These are phyloP conservation scores for Drosophila watanabei DNA, from an alignment of 1,140 invertebrate species.

Conservation along the genomic window DNA sequence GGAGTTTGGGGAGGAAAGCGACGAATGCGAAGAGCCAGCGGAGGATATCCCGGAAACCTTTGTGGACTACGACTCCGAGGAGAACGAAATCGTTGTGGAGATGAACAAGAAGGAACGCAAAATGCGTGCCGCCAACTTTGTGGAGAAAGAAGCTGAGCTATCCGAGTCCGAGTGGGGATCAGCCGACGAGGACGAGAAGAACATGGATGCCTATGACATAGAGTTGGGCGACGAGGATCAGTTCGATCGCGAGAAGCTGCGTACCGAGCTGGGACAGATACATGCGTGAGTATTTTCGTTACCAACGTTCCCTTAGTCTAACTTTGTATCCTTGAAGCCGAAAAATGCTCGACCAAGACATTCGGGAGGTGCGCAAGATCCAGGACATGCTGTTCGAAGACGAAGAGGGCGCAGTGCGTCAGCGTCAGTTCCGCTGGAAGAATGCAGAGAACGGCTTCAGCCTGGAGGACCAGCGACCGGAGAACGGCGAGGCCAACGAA, in stretches of 20 bases:
- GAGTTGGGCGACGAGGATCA: conserved; percentile 91
- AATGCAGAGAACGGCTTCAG: conserved; percentile 88
- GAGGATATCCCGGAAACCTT: conserved; percentile 86
- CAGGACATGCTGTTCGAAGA: conserved; percentile 93
- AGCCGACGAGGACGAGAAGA: conserved; percentile 91
- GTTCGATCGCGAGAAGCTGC: conserved; percentile 89
- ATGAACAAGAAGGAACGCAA: conserved; percentile 86
- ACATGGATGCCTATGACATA: conserved; percentile 89
- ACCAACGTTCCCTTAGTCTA: background rate
- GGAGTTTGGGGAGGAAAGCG: conserved; percentile 61
- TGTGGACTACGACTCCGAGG: conserved; percentile 90
- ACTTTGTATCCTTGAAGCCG: conserved; percentile 86
- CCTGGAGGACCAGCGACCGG: conserved; percentile 76
- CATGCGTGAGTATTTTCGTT: conserved; percentile 87
- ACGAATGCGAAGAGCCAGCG: conserved; percentile 68
- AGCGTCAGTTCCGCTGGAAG: conserved; percentile 92
- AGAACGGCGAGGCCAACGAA: conserved; percentile 86
- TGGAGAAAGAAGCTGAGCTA: conserved; percentile 94
- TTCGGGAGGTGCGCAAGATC: conserved; percentile 90
- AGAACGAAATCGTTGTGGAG: conserved; percentile 88
- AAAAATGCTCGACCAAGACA: conserved; percentile 91
- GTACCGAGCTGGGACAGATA: conserved; percentile 88
- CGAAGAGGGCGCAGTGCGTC: conserved; percentile 90
- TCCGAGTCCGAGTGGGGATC: conserved; percentile 92
- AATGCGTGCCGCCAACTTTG: conserved; percentile 88